Base-by-base conservation (phyloP, 2,797 vertebrate species). In the Helarctos malayanus region DNA sequence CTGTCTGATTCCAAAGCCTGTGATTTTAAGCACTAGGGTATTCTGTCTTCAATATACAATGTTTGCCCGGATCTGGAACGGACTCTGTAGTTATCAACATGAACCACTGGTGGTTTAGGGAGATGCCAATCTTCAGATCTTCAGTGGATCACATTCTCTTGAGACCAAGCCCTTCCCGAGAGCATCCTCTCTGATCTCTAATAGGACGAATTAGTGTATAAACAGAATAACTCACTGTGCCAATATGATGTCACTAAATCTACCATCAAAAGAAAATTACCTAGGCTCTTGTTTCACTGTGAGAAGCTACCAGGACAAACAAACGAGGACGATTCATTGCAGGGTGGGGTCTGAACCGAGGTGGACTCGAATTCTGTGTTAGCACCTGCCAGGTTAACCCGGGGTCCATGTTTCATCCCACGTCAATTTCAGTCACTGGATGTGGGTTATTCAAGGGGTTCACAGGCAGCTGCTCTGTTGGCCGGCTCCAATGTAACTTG, bases 381-480 rank as follows among this genome's bases (percentile, higher is more conserved):
- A 76, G 97, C 86, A 86, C 85, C 93, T 90, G 87, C 87, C 91
- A 86, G 93, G 97, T 94, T 49, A 87, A 69, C 35, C 11, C 0
- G 27, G 57, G 86, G 86, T 54, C 41, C 12, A 0, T 16, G 47
- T 54, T 54, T 45, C 8, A 35, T 25, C 71, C 84, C 78, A 59
- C 57, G 59, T 75, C 91, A 56, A 10, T 96, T 93, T 95, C 76
- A 89, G 54, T 97, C 97, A 25, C 94, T 54, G 93, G 79, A 52
- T 94, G 94, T 85, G 94, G 83, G 75, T 96, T 93, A 91, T 94
- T 91, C 82, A 75, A 54, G 92, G 96, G 91, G 82, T 78, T 88
- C 63, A 1, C 16, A 63, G 49, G 97, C 97, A 97, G 97, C 97
- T 98, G 98, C 94, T 98, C 90, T 89, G 95, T 91, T 97, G 97